Evolutionary conservation across 2,888 invertebrate species (phyloP).

Genomic region (Harpalus rubripes): DNA sequence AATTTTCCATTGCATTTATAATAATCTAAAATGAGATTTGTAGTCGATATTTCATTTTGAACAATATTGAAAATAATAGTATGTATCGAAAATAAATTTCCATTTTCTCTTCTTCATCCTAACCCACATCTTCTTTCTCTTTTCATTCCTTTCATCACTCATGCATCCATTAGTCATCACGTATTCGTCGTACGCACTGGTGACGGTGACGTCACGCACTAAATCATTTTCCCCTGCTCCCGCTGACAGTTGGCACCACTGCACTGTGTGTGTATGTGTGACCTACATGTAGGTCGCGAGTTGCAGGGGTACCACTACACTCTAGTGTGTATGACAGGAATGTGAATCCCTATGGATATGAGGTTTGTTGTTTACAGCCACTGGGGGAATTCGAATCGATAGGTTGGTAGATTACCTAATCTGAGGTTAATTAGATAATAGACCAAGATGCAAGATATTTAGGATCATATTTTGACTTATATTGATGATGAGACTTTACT

Average conservation of each 20-base stretch:
- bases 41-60: neutral
- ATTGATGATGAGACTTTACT: too few relatives aligned
- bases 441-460: neutral
- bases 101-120: neutral
- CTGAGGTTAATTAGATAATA: constrained; percentile 2
- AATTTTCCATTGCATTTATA: too few relatives aligned
- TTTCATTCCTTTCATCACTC: neutral
- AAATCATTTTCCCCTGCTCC: constrained; percentile 50
- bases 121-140: neutral
- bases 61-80: neutral
- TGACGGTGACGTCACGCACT: constrained; percentile 51
- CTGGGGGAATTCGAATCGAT: neutral
- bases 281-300: neutral
- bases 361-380: constrained; percentile 1
- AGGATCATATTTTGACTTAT: too few relatives aligned
- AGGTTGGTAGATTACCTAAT: constrained; percentile 1
- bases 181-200: constrained; percentile 18
- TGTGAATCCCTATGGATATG: constrained; percentile 12
- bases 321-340: constrained; percentile 21
- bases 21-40: too few relatives aligned
- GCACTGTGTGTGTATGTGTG: neutral
- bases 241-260: neutral
- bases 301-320: neutral
- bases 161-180: constrained; percentile 48
- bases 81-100: neutral